Percentiles rank a stretch among this genome's conserved stretches.
These are phyloP conservation scores for Caenorhabditis sp. DNA, from an alignment of 2,888 invertebrate genomes.

Conservation along the genomic window DNA sequence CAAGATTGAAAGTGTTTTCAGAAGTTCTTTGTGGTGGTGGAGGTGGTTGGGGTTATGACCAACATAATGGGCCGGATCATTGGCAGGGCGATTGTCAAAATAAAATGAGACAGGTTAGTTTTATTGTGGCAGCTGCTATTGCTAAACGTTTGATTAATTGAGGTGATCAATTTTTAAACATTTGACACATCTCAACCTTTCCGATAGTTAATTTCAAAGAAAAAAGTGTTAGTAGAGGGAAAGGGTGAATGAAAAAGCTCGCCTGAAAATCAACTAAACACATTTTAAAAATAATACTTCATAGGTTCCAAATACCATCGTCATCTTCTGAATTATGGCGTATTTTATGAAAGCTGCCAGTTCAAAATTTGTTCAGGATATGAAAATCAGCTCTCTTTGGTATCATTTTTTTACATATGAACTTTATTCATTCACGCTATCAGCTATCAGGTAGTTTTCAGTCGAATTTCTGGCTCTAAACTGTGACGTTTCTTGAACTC, in stretches of 20 bases:
- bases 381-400: not conserved
- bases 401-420: no score
- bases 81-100: constrained; percentile 62
- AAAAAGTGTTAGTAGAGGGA: not conserved
- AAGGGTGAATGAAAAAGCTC: not conserved
- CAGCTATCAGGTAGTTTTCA: no score
- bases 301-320: no score
- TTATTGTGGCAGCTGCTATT: not conserved
- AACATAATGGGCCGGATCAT: constrained; percentile 57
- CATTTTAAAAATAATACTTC: no score
- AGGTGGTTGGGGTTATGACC: constrained; percentile 63
- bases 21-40: constrained; percentile 28
- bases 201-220: not conserved
- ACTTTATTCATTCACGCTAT: no score
- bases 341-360: no score
- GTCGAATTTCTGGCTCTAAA: no score
- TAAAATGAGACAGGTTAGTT: constrained; percentile 45
- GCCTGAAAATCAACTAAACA: no score
- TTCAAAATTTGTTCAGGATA: not conserved
- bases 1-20: no score
- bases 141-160: not conserved
- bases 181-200: not conserved
- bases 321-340: no score
- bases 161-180: not conserved
- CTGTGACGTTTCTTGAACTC: no score